Conservation (phyloP, 2,888 invertebrate species). For the Emmelina monodactyla region DNA sequence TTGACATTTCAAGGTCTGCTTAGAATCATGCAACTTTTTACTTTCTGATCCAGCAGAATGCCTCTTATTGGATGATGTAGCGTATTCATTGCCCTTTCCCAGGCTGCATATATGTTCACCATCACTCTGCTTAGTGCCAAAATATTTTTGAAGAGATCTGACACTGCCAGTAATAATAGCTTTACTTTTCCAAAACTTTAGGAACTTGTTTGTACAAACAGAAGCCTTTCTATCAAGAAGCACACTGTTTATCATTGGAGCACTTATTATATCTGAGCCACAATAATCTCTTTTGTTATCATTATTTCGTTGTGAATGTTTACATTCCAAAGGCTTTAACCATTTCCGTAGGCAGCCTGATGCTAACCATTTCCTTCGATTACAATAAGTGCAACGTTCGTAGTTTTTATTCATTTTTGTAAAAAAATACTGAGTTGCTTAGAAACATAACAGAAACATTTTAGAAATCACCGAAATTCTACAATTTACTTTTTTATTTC, state of each 20-base stretch:
- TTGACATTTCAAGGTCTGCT: conserved; percentile 41
- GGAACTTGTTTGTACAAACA: conserved; percentile 46
- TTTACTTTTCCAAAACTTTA: conserved; percentile 59
- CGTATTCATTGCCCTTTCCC: conserved; percentile 34
- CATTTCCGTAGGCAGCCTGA: conserved; percentile 57
- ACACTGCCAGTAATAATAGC: conserved; percentile 52
- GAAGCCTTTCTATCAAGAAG: conserved; percentile 45
- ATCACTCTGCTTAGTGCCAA: conserved; percentile 39
- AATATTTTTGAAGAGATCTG: conserved; percentile 50
- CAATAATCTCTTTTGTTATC: conserved; percentile 51
- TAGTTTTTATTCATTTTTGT: conserved; percentile 53
- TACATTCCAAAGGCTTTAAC: conserved; percentile 60
- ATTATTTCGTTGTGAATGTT: conserved; percentile 54
- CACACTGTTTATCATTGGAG: conserved; percentile 31
- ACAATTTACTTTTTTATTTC: too few relatives aligned
- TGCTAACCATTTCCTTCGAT: conserved; percentile 55
- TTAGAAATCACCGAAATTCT: too few relatives aligned
- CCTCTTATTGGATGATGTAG: conserved; percentile 34
- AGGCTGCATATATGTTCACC: conserved; percentile 39
- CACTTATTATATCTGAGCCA: conserved; percentile 36
- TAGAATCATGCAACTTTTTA: conserved; percentile 32
- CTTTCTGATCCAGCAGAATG: conserved; percentile 25
- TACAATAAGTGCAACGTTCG: conserved; percentile 54
- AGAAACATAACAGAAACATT: too few relatives aligned
- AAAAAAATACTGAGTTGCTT: too few relatives aligned